Base-by-base conservation (phyloP, 2,113 vertebrate species). In the Boleophthalmus pectinirostris region DNA sequence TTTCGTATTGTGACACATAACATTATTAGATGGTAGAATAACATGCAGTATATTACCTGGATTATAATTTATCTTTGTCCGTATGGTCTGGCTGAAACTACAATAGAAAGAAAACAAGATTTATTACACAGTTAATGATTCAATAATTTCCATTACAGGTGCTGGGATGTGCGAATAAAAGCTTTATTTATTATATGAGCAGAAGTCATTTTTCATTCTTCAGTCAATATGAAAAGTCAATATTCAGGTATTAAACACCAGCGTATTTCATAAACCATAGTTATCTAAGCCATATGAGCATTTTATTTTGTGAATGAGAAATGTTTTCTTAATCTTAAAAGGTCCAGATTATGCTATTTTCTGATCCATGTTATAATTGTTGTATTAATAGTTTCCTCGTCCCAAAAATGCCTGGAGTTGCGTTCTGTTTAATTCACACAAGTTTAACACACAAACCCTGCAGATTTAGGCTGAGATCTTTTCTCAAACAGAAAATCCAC, bases 11-110 rank as follows among this genome's bases (percentile, higher is more conserved):
- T 35, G 35, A 38, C 35, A n/a, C n/a, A n/a, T n/a, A 38, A 38
- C 35, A 38, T 5, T 43, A 9, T 11, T 43, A 43, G 8, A 10
- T 43, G 38, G 18, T 9, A 53, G 51, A n/a, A 7, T 9, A n/a
- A n/a, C 20, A 54, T 9, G n/a, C 20, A 54, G 20, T 5, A 5
- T 2, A 5, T 78, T 71, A 90, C 88, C 87, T 82, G 67, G 10
- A 53, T 14, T 85, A 74, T 78, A 74, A 20, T 5, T 87, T 85
- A 23, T 82, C 82, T 43, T 69, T 74, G 53, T 77, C 81, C 64
- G 1, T 0, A 56, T 63, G 13, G 6, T 77, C 81, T 0, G 43
- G 79, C 33, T 70, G 60, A 21, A 74, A 85, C 90, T 90, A 83
- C 0, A 0, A 3, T 20, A 5, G 13, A 5, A 43, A 61, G 35